phyloP scores from a whole-genome alignment of 2,113 vertebrate species.

The Saguinus imperator region DNA sequence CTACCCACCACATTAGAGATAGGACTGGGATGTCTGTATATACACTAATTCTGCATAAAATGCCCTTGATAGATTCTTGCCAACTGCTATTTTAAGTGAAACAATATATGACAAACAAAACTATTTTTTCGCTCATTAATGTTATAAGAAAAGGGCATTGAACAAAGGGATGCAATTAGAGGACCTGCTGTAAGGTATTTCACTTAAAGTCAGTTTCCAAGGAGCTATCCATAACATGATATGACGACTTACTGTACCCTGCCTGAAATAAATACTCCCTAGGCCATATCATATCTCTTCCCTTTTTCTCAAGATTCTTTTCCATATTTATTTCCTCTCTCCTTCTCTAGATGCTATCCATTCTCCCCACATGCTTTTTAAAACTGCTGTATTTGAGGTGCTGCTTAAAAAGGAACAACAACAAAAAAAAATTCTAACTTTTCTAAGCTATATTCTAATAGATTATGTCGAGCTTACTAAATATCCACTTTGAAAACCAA shows the following conservation, averaged over 20 bases:
- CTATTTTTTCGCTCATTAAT: not conserved
- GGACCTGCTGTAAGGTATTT: not conserved
- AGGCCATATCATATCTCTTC: not conserved
- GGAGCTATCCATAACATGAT: not conserved
- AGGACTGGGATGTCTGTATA: not conserved
- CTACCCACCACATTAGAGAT: not conserved
- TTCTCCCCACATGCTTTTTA: not conserved
- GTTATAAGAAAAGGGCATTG: not conserved
- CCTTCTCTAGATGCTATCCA: not conserved
- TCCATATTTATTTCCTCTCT: not conserved
- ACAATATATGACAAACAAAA: not conserved
- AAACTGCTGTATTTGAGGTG: not conserved
- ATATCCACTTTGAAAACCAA: not conserved
- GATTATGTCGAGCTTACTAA: not conserved
- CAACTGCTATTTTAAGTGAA: not conserved
- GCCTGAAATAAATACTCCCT: not conserved
- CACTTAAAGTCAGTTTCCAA: not conserved
- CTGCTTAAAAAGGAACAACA: not conserved
- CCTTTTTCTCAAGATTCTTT: not conserved
- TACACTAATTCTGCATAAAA: not conserved
- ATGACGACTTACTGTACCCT: not conserved
- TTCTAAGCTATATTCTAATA: conserved; percentile 1
- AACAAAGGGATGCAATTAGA: not conserved
- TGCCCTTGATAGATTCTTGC: not conserved
- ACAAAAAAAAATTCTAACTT: not conserved